Evolutionary conservation across 2,888 invertebrate genomes (phyloP), one percentile per base, ranked within the genome.

Genomic region (Dilophus febrilis): DNA sequence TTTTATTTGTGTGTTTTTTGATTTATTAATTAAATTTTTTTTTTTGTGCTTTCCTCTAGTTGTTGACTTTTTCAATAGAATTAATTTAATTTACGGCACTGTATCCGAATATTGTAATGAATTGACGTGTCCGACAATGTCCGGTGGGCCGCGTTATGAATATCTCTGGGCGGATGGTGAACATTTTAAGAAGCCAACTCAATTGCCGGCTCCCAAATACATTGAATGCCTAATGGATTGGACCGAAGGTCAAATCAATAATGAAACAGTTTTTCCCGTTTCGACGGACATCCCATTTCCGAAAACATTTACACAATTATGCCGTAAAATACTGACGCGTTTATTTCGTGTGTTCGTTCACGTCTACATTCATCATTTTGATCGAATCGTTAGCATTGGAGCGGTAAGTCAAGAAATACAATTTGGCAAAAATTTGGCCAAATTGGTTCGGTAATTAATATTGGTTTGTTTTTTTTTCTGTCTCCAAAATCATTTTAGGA

Each of bases 281-380:
- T 79, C 78, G 42, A 78, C 79, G 48, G 87, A 83, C 64, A 71
- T 83, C 46, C 85, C 88, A 28, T 91, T 91, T 63, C 90, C 90
- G 4, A 85, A 79, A 57, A 77, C 79, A 38, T 91, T 88, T 62
- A 56, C 71, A 22, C 71, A 71, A 22, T 67, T 80, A 12, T 85
- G 86, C 54, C 77, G 84, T 51, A 91, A 91, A 64, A 88, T 91
- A 46, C 61, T 91, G 49, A 87, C 88, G 0, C 68, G 90, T 37
- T 64, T 91, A 33, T 90, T 87, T 61, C 68, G 90, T 48, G 87
- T 91, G 4, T 91, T 91, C 60, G 90, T 91, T 2, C 90, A 91
- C 59, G 87, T 90, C 33, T 91, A 91, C 56, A 91, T 91, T 46
- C 90, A 91, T 63, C 91, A 91, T 59, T 92, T 91, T 59, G 88